phyloP scores from a whole-genome alignment of 2,113 vertebrate species.

The Pomatorhinus ruficollis region DNA sequence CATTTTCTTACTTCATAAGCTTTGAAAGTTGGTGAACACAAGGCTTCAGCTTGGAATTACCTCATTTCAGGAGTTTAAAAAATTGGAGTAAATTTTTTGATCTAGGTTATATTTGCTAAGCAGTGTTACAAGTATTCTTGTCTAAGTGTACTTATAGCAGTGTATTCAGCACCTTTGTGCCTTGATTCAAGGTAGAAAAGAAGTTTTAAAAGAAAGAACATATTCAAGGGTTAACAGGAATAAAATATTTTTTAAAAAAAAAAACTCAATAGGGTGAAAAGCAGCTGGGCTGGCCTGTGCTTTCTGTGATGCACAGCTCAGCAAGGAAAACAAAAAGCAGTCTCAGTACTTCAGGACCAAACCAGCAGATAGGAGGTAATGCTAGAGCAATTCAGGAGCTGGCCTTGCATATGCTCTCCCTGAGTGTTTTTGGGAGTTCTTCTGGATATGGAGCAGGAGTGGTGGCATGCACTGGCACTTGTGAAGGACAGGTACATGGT shows the following conservation, averaged over 20 bases:
- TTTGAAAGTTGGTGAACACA: neutral
- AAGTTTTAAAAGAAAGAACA: neutral
- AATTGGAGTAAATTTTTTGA: neutral
- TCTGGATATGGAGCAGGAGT: neutral
- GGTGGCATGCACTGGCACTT: neutral
- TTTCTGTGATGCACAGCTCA: neutral
- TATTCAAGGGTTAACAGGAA: neutral
- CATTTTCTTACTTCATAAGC: neutral
- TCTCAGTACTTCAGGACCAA: neutral
- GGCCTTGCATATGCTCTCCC: neutral
- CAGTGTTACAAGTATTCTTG: neutral
- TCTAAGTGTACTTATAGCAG: rapidly evolving
- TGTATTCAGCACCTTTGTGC: neutral
- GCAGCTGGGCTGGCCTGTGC: neutral
- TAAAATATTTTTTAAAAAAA: rapidly evolving
- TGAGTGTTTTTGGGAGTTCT: neutral
- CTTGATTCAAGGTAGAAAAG: neutral
- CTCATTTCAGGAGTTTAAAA: neutral
- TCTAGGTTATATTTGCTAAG: neutral
- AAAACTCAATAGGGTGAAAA: neutral
- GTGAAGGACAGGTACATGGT: neutral
- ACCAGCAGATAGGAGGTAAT: neutral
- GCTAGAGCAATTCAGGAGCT: neutral
- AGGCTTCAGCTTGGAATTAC: neutral
- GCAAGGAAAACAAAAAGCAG: neutral